Percentiles rank a stretch among this genome's conserved stretches.
Evolutionary conservation across 1,140 invertebrate genomes (phyloP).

Genomic region (Drosophila leontia): DNA sequence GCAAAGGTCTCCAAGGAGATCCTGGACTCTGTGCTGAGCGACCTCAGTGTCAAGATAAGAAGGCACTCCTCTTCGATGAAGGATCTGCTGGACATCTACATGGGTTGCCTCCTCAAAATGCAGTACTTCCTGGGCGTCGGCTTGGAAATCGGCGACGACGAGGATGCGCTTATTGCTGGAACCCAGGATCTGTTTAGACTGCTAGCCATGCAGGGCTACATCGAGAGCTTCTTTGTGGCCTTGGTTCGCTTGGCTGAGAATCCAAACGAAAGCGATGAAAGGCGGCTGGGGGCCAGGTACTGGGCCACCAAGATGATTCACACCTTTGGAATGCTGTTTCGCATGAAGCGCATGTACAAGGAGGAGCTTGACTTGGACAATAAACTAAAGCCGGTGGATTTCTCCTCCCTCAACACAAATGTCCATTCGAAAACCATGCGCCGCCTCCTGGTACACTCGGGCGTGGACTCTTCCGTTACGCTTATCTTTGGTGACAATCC

Average conservation of each 20-base stretch:
- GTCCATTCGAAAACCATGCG: conserved; percentile 55
- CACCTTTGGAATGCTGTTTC: conserved; percentile 64
- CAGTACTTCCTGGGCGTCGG: conserved; percentile 62
- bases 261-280: conserved; percentile 19
- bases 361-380: conserved; percentile 71
- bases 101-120: conserved; percentile 60
- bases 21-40: conserved; percentile 28
- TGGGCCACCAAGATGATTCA: conserved; percentile 71
- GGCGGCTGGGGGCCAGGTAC: conserved; percentile 66
- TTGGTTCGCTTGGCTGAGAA: conserved; percentile 70
- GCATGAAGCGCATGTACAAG: conserved; percentile 78
- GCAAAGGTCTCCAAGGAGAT: conserved; percentile 42
- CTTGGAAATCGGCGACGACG: conserved; percentile 35
- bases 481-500: conserved; percentile 70
- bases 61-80: conserved; percentile 49
- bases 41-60: conserved; percentile 51
- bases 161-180: conserved; percentile 50
- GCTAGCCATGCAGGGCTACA: conserved; percentile 68
- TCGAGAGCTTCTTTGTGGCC: conserved; percentile 67
- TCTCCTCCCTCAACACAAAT: conserved; percentile 52
- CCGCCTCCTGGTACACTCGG: conserved; percentile 60
- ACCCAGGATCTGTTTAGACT: conserved; percentile 70
- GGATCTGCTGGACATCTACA: conserved; percentile 62
- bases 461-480: conserved; percentile 58
- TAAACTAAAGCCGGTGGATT: conserved; percentile 53